phyloP scores from a whole-genome alignment of 2,888 invertebrate species.

The Limnephilus lunatus region DNA sequence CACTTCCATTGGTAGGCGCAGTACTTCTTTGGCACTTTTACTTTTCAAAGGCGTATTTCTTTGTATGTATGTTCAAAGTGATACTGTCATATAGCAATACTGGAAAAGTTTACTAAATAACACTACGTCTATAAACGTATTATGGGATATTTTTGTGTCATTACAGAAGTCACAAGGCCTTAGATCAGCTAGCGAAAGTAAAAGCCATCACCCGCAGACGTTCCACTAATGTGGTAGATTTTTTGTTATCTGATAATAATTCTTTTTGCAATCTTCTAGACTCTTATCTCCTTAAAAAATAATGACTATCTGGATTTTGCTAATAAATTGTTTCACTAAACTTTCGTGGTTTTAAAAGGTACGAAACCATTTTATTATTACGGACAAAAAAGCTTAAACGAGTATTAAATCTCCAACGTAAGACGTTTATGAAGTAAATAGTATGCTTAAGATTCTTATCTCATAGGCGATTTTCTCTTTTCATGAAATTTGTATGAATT shows the following conservation, averaged over 20 bases:
- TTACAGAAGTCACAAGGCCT: background rate
- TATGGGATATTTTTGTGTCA: background rate
- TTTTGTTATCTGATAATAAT: background rate
- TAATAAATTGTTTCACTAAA: background rate
- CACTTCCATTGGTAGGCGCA: too few relatives aligned
- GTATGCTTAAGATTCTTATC: background rate
- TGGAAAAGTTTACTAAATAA: background rate
- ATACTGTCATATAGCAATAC: background rate
- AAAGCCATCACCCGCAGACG: background rate
- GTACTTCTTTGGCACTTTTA: too few relatives aligned
- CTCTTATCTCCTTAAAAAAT: background rate
- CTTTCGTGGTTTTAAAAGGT: background rate
- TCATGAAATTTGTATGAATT: background rate
- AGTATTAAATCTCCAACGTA: background rate
- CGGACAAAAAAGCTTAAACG: background rate
- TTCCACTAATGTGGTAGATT: background rate
- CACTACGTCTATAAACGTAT: background rate
- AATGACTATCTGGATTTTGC: background rate
- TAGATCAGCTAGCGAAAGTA: background rate
- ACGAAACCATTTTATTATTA: background rate
- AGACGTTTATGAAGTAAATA: conserved; percentile 2
- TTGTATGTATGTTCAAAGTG: too few relatives aligned
- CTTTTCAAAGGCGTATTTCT: too few relatives aligned
- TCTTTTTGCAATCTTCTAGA: background rate
- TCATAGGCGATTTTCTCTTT: background rate